Conservation (phyloP, 2,888 invertebrate genomes). For the Chorisops tibialis region DNA sequence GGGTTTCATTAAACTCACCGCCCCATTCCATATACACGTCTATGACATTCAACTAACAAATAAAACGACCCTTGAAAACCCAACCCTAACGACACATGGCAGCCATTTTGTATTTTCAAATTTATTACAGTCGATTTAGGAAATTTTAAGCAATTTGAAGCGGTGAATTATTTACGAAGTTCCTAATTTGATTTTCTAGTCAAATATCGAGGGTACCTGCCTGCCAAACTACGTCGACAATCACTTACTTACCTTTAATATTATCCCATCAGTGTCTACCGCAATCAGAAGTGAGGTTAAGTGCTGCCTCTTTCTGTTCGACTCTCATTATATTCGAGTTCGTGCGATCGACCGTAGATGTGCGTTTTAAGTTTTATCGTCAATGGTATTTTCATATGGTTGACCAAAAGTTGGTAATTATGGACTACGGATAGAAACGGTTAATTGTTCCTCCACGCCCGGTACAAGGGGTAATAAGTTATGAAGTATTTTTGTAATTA, state of each 20-base stretch:
- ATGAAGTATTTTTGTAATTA: too few relatives aligned
- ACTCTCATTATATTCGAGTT: not conserved
- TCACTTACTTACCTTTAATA: conserved; percentile 21
- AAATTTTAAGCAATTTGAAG: conserved; percentile 13
- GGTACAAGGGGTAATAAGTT: too few relatives aligned
- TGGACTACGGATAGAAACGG: not conserved
- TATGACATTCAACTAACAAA: too few relatives aligned
- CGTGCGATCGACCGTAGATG: too few relatives aligned
- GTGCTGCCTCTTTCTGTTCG: not conserved
- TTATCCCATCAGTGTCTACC: conserved; percentile 5
- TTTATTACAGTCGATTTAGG: conserved; percentile 19
- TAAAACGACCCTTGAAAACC: too few relatives aligned
- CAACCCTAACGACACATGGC: too few relatives aligned
- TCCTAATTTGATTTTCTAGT: conserved; percentile 22
- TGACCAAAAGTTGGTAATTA: not conserved
- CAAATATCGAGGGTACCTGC: not conserved
- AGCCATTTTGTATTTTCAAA: not conserved
- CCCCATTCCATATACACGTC: too few relatives aligned
- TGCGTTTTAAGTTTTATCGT: not conserved
- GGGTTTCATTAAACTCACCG: not conserved
- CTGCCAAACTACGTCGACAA: not conserved
- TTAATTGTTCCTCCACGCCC: not conserved
- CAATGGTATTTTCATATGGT: not conserved
- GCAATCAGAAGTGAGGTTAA: conserved; percentile 11
- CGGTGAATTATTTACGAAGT: conserved; percentile 16